Evolutionary conservation across 2,113 vertebrate species (phyloP).

Genomic region (Archocentrus centrarchus): DNA sequence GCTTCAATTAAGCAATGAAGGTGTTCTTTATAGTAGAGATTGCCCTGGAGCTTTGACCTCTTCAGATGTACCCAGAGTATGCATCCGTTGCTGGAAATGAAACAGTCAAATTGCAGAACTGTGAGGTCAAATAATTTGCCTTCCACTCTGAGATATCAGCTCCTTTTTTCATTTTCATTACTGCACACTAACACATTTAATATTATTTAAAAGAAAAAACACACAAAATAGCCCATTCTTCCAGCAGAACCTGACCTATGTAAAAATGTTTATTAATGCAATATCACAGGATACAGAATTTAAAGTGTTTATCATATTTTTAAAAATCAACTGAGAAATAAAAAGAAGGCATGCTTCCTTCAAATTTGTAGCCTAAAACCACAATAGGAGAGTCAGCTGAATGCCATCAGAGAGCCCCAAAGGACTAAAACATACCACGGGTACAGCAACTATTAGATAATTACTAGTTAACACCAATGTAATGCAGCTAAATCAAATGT

Average conservation of each 20-base stretch:
- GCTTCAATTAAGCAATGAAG: not conserved
- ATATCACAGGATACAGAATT: not conserved
- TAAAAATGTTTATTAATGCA: slow-evolving; percentile 1
- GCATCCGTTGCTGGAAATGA: not conserved
- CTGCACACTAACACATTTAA: not conserved
- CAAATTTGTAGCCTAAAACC: not conserved
- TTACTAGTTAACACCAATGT: not conserved
- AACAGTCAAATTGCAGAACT: not conserved
- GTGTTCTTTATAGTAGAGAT: not conserved
- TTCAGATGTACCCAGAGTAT: not conserved
- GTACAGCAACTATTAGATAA: not conserved
- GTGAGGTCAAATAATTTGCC: not conserved
- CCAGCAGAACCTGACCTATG: not conserved
- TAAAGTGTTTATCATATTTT: not conserved
- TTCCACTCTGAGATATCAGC: not conserved
- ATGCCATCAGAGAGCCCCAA: not conserved
- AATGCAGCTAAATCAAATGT: too few relatives aligned
- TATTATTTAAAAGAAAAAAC: not conserved
- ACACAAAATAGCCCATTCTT: not conserved
- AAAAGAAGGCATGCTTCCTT: not conserved
- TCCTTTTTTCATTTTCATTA: not conserved
- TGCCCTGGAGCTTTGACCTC: not conserved
- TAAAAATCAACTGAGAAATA: too few relatives aligned
- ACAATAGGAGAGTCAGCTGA: not conserved
- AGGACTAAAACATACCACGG: not conserved